Base-by-base conservation (phyloP, 2,113 vertebrate species). In the Neolamprologus longior region DNA sequence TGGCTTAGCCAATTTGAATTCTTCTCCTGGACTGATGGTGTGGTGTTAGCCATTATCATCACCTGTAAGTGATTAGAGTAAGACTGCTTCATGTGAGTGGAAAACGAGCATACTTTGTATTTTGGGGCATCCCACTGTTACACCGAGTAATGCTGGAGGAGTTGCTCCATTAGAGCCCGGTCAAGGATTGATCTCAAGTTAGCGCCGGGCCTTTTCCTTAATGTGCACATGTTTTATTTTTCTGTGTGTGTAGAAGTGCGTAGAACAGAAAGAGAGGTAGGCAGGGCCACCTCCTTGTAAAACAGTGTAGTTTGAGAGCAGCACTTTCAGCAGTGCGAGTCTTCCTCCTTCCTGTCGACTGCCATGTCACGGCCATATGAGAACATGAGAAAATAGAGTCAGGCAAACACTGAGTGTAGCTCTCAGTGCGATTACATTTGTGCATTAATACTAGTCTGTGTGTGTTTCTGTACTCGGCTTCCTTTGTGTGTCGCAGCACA, bases 281-380 rank as follows among this genome's bases (percentile, higher is more conserved):
- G 91, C 92, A 81, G 86, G 90, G 91, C 93, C 82, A 92, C 79
- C 31, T 90, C 89, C 89, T 91, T 85, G 96, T 95, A 95, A 96
- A 96, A 58, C 90, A 90, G 89, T 95, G 93, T 92, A 89, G 92
- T 94, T 95, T 93, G 61, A 93, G 91, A 94, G 91, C 92, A 93
- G 93, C 93, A 95, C 94, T 95, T 96, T 96, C 94, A 88, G 89
- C 93, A 92, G 84, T 84, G 58, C 66, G 86, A 91, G 88, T 33
- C 84, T 55, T 92, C 92, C 90, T 86, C 84, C 50, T 83, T 82
- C 71, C 80, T 17, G 7, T 80, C 19, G 7, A 83, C 79, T 89
- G 82, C 42, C 52, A 55, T 87, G 63, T 90, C 76, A 81, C 55
- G 66, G 85, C 68, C 79, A 78, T 84, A 82, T 83, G 33, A 76